These are phyloP conservation scores for Enteromius afrohamiltoni DNA, from an alignment of 2,797 vertebrate genomes.

Conservation along the genomic window DNA sequence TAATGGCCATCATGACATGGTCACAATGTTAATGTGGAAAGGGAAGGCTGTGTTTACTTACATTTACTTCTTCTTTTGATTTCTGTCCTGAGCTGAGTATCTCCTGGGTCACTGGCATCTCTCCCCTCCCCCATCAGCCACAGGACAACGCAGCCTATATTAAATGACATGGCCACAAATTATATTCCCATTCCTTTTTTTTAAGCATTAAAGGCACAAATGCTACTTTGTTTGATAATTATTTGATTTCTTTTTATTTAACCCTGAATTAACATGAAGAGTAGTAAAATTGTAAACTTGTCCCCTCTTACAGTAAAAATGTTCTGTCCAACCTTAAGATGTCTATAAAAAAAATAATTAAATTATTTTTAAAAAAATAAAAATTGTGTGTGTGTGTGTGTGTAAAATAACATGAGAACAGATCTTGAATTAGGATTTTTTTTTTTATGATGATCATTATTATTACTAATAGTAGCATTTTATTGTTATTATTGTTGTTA, in stretches of 20 bases:
- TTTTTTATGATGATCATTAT: background rate
- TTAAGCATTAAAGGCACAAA: conserved; percentile 9
- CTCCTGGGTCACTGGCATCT: background rate
- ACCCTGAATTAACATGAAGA: background rate
- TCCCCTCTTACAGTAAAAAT: background rate
- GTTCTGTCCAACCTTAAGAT: background rate
- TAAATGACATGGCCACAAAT: background rate
- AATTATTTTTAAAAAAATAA: too few relatives aligned
- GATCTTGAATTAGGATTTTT: background rate
- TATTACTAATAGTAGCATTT: background rate
- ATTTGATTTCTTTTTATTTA: background rate
- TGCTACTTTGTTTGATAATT: background rate
- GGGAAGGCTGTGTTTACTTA: conserved; percentile 19
- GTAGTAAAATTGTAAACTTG: background rate
- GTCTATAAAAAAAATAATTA: background rate
- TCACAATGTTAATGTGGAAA: conserved; percentile 37
- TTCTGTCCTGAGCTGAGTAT: conserved; percentile 19
- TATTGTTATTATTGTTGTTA: background rate
- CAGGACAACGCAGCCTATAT: background rate
- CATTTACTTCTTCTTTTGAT: conserved; percentile 46
- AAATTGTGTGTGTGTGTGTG: too few relatives aligned
- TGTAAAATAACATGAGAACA: background rate
- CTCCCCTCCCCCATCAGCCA: background rate
- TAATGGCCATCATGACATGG: conserved; percentile 16
- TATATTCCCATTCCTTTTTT: background rate